Conservation (phyloP, 2,113 vertebrate species). For the Rhinoptilus africanus region DNA sequence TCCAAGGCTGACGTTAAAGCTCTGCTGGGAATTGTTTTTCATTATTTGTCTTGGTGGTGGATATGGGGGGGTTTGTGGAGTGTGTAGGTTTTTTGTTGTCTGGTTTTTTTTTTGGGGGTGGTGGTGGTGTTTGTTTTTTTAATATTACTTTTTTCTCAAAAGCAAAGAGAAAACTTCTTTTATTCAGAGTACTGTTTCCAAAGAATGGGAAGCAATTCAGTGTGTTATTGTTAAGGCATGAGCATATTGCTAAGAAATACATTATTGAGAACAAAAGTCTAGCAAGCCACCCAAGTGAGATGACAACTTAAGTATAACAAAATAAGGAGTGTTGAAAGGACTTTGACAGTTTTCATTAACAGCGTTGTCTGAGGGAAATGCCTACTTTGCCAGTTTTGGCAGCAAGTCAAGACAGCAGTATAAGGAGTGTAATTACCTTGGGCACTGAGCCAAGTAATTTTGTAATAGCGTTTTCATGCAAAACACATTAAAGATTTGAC, state of each 20-base stretch:
- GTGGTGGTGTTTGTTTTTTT: too few relatives aligned
- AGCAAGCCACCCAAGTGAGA: conserved; percentile 2
- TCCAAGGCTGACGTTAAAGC: not conserved
- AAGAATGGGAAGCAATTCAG: not conserved
- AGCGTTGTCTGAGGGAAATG: conserved; percentile 30
- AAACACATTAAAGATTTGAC: conserved; percentile 23
- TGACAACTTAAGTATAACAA: conserved; percentile 55
- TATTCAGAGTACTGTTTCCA: not conserved
- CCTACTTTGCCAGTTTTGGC: conserved; percentile 7
- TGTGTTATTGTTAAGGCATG: not conserved
- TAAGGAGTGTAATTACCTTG: conserved; percentile 22
- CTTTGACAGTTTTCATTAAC: conserved; percentile 53
- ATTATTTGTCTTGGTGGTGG: not conserved
- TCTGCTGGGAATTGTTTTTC: not conserved
- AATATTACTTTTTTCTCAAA: accelerated
- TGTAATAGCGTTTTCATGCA: conserved; percentile 15
- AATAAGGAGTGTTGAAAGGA: conserved; percentile 37
- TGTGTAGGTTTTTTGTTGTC: not conserved
- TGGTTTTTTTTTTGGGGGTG: not conserved
- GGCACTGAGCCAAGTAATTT: conserved; percentile 32
- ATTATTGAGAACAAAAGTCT: not conserved
- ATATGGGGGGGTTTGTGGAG: not conserved
- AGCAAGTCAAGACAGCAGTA: conserved; percentile 1
- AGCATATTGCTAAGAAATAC: not conserved
- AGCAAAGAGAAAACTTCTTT: not conserved